These are phyloP conservation scores for Cottus gobio DNA, from an alignment of 2,113 vertebrate genomes.

Conservation along the genomic window DNA sequence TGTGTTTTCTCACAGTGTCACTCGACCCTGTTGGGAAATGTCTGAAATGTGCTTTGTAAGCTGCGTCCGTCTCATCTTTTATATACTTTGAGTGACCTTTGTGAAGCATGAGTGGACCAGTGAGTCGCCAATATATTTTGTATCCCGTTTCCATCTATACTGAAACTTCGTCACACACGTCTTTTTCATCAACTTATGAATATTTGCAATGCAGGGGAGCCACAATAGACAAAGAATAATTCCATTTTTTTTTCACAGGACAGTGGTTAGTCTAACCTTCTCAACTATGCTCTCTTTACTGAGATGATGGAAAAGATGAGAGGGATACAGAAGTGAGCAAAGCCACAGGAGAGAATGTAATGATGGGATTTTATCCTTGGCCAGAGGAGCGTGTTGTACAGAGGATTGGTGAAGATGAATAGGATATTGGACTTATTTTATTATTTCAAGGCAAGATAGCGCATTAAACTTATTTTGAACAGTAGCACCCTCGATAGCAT, in stretches of 20 bases:
- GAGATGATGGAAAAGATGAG: slow-evolving; percentile 39
- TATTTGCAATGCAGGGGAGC: background rate
- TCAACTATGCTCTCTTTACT: slow-evolving; percentile 46
- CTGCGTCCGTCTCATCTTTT: slow-evolving; percentile 22
- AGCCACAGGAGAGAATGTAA: slow-evolving; percentile 24
- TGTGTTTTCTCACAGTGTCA: slow-evolving; percentile 34
- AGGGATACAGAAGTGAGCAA: slow-evolving; percentile 28
- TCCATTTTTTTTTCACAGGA: slow-evolving; percentile 32
- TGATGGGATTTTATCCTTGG: slow-evolving; percentile 41
- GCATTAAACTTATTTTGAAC: slow-evolving; percentile 45
- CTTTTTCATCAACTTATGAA: slow-evolving; percentile 21
- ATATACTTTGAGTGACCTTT: slow-evolving; percentile 27
- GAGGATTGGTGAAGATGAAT: slow-evolving; percentile 30
- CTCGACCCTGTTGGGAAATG: slow-evolving; percentile 36
- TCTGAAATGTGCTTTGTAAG: slow-evolving; percentile 60
- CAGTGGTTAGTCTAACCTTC: slow-evolving; percentile 34
- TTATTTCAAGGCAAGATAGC: slow-evolving; percentile 33
- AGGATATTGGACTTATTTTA: slow-evolving; percentile 18
- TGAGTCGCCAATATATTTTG: background rate
- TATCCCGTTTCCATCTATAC: slow-evolving; percentile 19
- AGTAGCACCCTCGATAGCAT: background rate
- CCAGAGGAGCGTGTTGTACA: slow-evolving; percentile 8
- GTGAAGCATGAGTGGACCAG: slow-evolving; percentile 11
- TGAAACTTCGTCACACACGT: background rate
- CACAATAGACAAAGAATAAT: background rate